These are phyloP conservation scores for Aricia artaxerxes DNA, from an alignment of 2,888 invertebrate genomes.

Conservation along the genomic window DNA sequence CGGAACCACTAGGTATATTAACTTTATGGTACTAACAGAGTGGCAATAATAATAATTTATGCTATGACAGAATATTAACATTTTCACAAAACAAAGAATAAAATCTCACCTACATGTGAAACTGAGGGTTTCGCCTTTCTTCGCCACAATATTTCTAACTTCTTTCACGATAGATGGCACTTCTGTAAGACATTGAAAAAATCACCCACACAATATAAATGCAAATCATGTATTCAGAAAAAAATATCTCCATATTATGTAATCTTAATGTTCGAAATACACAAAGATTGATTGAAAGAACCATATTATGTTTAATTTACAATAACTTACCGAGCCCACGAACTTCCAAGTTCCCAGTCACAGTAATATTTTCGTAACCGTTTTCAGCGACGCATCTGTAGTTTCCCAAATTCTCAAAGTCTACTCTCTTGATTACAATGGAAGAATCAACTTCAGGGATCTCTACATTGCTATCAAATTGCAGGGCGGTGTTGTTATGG, in stretches of 20 bases:
- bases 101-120: slow-evolving; percentile 76
- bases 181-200: slow-evolving; percentile 48
- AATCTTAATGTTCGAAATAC: too few species aligned
- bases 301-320: neutral
- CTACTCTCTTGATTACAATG: slow-evolving; percentile 54
- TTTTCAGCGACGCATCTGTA: slow-evolving; percentile 79
- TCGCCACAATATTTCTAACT: slow-evolving; percentile 40
- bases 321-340: slow-evolving; percentile 58
- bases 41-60: neutral
- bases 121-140: slow-evolving; percentile 51
- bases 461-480: slow-evolving; percentile 44
- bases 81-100: slow-evolving; percentile 39
- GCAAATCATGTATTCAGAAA: too few species aligned
- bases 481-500: slow-evolving; percentile 58
- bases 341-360: slow-evolving; percentile 56
- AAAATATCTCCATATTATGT: too few species aligned
- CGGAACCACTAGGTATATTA: too few species aligned
- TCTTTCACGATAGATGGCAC: slow-evolving; percentile 56
- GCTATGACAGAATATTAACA: neutral
- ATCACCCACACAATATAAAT: neutral
- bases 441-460: slow-evolving; percentile 49
- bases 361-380: slow-evolving; percentile 55
- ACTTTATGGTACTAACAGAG: too few species aligned
- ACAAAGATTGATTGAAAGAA: neutral
- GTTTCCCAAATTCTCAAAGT: slow-evolving; percentile 63